Evolutionary conservation across 2,113 vertebrate species (phyloP).

Genomic region (Donacobius atricapilla): DNA sequence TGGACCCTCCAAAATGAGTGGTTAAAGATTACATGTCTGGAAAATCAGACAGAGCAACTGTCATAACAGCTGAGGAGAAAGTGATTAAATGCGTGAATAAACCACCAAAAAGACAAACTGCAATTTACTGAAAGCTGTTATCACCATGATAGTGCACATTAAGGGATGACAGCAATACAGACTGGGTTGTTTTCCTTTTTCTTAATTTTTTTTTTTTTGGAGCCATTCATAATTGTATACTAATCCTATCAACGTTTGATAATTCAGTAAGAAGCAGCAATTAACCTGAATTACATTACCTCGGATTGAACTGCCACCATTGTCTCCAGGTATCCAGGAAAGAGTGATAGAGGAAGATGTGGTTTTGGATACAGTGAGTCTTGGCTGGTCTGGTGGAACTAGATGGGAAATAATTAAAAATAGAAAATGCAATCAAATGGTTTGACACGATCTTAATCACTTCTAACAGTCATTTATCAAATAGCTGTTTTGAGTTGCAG

Average conservation of each 20-base stretch:
- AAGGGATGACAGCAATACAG: neutral
- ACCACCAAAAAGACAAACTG: slow-evolving; percentile 3
- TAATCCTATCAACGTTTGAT: neutral
- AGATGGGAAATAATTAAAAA: slow-evolving; percentile 56
- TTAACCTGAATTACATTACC: slow-evolving; percentile 71
- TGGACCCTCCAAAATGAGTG: neutral
- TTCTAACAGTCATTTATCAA: slow-evolving; percentile 64
- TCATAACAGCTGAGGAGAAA: slow-evolving; percentile 5
- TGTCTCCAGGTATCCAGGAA: slow-evolving; percentile 98
- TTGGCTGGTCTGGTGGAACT: slow-evolving; percentile 98
- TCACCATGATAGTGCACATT: neutral
- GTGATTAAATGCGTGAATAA: slow-evolving; percentile 27
- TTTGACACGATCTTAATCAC: slow-evolving; percentile 15
- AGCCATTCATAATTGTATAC: neutral
- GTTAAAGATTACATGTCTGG: neutral
- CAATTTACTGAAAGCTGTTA: slow-evolving; percentile 30
- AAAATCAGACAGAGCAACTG: neutral
- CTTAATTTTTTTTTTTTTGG: neutral
- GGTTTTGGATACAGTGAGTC: slow-evolving; percentile 97
- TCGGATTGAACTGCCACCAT: slow-evolving; percentile 98
- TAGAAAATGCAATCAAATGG: slow-evolving; percentile 55
- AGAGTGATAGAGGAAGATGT: slow-evolving; percentile 97
- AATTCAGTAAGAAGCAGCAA: neutral
- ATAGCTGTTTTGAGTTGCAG: slow-evolving; percentile 49
- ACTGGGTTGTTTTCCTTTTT: neutral